Evolutionary conservation across 2,113 vertebrate species (phyloP).

Genomic region (Rhynchopsitta pachyrhyncha): DNA sequence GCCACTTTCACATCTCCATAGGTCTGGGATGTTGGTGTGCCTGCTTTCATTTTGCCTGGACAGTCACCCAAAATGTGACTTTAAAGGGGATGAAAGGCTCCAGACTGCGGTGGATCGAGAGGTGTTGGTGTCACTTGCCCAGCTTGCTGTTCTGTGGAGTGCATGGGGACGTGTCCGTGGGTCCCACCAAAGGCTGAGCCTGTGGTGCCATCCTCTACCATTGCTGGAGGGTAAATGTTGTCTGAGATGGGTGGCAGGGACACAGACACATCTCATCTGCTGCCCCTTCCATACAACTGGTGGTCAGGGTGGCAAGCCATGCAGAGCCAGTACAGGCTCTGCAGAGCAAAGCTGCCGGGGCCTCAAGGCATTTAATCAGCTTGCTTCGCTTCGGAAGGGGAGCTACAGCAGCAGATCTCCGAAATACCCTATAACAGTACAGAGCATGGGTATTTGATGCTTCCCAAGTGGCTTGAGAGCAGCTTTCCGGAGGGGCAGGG

Average conservation of each 20-base stretch:
- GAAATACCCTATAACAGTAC: not conserved
- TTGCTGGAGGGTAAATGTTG: accelerated
- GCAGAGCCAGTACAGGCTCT: not conserved
- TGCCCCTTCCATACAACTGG: not conserved
- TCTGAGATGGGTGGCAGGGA: not conserved
- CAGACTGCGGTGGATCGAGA: not conserved
- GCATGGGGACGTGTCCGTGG: accelerated
- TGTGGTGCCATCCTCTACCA: not conserved
- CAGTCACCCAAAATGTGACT: not conserved
- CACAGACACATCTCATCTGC: not conserved
- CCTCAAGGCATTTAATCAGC: not conserved
- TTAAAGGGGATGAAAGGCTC: not conserved
- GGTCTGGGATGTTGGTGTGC: not conserved
- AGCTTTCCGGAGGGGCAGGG: not conserved
- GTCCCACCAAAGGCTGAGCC: not conserved
- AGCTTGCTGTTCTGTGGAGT: not conserved
- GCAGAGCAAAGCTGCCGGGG: not conserved
- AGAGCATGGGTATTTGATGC: not conserved
- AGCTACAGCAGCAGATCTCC: not conserved
- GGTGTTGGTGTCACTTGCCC: not conserved
- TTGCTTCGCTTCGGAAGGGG: not conserved
- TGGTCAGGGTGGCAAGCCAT: not conserved
- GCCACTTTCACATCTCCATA: accelerated
- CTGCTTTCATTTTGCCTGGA: accelerated
- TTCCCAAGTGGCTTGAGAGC: not conserved